These are phyloP conservation scores for Brachymystax lenok DNA, from an alignment of 2,797 vertebrate species.

Conservation along the genomic window DNA sequence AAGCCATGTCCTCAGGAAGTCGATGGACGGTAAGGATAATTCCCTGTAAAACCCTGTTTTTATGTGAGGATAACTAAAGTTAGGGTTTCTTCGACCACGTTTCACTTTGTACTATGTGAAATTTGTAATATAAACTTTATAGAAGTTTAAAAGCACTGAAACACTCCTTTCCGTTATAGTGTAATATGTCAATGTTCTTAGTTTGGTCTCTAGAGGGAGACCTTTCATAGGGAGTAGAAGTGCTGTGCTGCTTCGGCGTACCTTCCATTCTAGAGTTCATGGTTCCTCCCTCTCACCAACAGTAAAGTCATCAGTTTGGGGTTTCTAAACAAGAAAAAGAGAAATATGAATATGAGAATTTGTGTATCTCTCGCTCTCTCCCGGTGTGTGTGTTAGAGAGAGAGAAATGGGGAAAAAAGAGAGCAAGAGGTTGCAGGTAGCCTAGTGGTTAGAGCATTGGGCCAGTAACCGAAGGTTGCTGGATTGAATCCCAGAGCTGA, in stretches of 20 bases:
- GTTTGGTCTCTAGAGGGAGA: constrained; percentile 22
- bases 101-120: not conserved
- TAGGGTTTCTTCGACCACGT: not conserved
- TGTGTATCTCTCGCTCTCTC: too few relatives aligned
- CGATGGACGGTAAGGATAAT: not conserved
- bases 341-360: not conserved
- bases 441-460: not conserved
- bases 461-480: too few relatives aligned
- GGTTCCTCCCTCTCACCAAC: constrained; percentile 75
- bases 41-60: not conserved
- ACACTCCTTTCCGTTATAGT: not conserved
- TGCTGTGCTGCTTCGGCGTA: constrained; percentile 37
- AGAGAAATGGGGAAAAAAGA: not conserved
- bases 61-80: not conserved
- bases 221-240: not conserved
- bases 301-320: constrained; percentile 76
- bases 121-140: not conserved
- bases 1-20: constrained; percentile 76
- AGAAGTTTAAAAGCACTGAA: not conserved
- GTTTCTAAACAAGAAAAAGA: constrained; percentile 59
- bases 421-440: not conserved
- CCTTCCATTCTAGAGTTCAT: constrained; percentile 17
- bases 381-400: not conserved
- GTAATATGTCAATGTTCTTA: not conserved
- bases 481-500: too few relatives aligned